Percentiles rank a stretch among this genome's conserved stretches.
Conservation (phyloP, 1,140 invertebrate species). For the Ceratosolen solmsi region DNA sequence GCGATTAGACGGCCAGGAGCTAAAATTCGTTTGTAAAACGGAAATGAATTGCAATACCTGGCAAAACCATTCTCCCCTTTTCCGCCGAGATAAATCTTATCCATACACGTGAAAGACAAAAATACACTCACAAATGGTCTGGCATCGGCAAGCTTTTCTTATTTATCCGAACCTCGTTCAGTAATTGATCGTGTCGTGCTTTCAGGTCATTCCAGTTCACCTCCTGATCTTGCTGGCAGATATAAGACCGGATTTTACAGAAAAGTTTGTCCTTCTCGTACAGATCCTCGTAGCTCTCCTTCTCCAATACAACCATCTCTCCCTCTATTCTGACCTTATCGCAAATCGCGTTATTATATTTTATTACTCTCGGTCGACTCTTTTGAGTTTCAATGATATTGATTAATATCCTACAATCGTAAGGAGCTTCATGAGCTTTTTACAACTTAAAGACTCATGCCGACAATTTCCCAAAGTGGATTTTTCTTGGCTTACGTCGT, state of each 20-base stretch:
- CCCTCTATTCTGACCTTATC: conserved; percentile 69
- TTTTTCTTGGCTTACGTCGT: no score
- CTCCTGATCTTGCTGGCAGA: conserved; percentile 68
- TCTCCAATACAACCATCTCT: conserved; percentile 58
- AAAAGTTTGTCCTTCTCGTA: conserved; percentile 70
- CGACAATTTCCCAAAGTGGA: neutral
- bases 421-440: neutral
- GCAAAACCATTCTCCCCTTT: no score
- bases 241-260: conserved; percentile 68
- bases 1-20: no score
- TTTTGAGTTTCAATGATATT: no score
- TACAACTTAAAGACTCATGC: neutral
- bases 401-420: no score
- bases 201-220: conserved; percentile 71
- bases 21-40: no score
- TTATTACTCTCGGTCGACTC: no score
- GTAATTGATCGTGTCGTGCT: conserved; percentile 65
- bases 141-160: conserved; percentile 64
- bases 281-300: conserved; percentile 58
- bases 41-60: no score
- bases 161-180: conserved; percentile 55
- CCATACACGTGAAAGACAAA: no score
- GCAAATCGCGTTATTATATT: neutral
- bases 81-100: no score
- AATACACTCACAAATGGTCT: conserved; percentile 68